Evolutionary conservation across 2,113 vertebrate genomes (phyloP).

Genomic region (Odocoileus hemionus): DNA sequence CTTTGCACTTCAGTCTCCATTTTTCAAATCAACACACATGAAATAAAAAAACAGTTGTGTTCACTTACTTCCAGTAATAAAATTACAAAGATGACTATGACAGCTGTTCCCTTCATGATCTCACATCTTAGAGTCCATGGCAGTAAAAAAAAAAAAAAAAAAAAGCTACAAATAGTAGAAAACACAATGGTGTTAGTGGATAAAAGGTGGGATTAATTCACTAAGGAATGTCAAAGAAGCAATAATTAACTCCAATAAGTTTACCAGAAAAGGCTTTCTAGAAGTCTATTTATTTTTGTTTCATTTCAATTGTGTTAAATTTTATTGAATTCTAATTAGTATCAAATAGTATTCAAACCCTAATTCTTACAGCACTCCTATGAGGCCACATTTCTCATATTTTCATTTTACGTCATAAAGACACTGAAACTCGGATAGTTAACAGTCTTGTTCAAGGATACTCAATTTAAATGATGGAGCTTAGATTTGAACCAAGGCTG

Average conservation of each 20-base stretch:
- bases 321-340: not conserved
- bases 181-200: not conserved
- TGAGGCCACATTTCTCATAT: not conserved
- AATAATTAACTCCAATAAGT: not conserved
- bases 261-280: not conserved
- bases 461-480: not conserved
- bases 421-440: not conserved
- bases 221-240: not conserved
- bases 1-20: not conserved
- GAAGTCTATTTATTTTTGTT: not conserved
- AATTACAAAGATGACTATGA: not conserved
- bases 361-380: not conserved
- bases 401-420: not conserved
- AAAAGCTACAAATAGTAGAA: not conserved
- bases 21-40: not conserved
- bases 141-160: not conserved
- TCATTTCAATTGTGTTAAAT: slow-evolving; percentile 25
- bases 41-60: not conserved
- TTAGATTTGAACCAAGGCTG: not conserved
- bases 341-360: not conserved
- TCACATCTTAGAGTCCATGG: not conserved
- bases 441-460: not conserved
- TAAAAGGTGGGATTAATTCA: not conserved
- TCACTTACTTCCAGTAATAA: not conserved
- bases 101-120: not conserved